Conservation (phyloP, 1,140 invertebrate genomes). For the Hypsibius dujardini region DNA sequence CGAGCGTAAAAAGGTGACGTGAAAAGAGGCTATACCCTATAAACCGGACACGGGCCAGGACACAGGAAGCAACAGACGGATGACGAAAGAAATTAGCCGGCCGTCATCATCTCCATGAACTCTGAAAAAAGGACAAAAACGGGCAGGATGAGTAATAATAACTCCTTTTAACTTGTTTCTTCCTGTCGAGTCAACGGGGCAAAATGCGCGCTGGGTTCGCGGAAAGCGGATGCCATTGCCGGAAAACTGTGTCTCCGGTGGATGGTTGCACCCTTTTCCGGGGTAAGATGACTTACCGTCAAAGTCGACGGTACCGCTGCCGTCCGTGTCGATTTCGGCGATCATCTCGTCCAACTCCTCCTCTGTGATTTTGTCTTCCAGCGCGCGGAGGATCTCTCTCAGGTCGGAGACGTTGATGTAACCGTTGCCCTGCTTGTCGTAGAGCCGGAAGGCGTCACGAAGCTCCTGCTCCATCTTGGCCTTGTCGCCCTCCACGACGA, state of each 20-base stretch:
- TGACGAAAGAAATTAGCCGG: conserved; percentile 48
- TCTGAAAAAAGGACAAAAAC: conserved; percentile 45
- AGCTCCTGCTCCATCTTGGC: conserved; percentile 60
- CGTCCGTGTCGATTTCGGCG: conserved; percentile 86
- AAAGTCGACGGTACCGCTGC: conserved; percentile 74
- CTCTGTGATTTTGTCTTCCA: conserved; percentile 78
- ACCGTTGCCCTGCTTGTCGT: conserved; percentile 60
- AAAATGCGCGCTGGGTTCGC: conserved; percentile 13
- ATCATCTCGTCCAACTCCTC: conserved; percentile 85
- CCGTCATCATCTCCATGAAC: conserved; percentile 92
- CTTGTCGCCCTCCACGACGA: conserved; percentile 85
- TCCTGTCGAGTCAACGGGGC: not conserved
- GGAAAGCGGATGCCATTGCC: no score
- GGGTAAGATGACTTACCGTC: conserved; percentile 40
- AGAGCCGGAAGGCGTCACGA: conserved; percentile 73
- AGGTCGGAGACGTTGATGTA: conserved; percentile 83
- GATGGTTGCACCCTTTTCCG: no score
- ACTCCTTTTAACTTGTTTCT: conserved; percentile 15
- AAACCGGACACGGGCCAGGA: not conserved
- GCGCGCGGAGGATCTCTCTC: conserved; percentile 68
- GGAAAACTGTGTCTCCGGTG: no score
- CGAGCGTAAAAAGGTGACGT: no score
- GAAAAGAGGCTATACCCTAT: conserved; percentile 21
- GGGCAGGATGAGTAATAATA: conserved; percentile 14
- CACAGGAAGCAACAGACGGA: not conserved